Percentiles rank a stretch among this genome's conserved stretches.
Conservation (phyloP, 2,888 invertebrate genomes). For the Agrotis clavis region DNA sequence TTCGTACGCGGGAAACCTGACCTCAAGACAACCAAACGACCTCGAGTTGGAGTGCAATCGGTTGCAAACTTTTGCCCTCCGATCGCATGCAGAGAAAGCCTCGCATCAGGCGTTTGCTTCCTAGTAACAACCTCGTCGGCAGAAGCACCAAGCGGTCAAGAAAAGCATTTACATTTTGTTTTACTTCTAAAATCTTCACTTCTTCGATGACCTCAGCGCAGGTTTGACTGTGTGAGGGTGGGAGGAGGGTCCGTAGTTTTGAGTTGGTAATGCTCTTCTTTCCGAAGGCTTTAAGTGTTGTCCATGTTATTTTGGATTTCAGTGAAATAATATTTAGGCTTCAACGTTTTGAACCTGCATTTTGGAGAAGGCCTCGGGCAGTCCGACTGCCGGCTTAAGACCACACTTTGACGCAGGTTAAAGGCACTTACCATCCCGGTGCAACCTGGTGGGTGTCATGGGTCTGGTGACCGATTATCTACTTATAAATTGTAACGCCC, state of each 20-base stretch:
- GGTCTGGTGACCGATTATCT: not conserved
- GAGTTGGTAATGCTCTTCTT: not conserved
- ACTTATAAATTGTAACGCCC: not conserved
- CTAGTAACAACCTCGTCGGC: slow-evolving; percentile 2
- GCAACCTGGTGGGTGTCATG: not conserved
- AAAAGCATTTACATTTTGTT: slow-evolving; percentile 1
- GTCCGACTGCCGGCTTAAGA: not conserved
- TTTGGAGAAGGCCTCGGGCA: not conserved
- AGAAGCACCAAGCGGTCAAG: slow-evolving; percentile 12
- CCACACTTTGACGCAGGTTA: not conserved
- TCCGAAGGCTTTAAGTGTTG: not conserved
- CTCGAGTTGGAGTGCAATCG: not conserved
- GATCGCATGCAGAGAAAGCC: not conserved
- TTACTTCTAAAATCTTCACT: not conserved
- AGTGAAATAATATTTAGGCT: not conserved
- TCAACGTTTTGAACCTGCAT: not conserved
- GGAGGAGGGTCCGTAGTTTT: not conserved
- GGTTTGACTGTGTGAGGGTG: slow-evolving; percentile 42
- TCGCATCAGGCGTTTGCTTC: slow-evolving; percentile 3
- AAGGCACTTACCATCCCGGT: not conserved
- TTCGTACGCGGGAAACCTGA: slow-evolving; percentile 8
- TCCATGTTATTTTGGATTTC: slow-evolving; percentile 13
- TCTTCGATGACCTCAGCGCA: slow-evolving; percentile 2
- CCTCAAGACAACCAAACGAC: slow-evolving; percentile 16
- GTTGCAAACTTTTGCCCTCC: not conserved